These are phyloP conservation scores for Phalacrocorax pelagicus DNA, from an alignment of 2,113 vertebrate genomes.

Conservation along the genomic window DNA sequence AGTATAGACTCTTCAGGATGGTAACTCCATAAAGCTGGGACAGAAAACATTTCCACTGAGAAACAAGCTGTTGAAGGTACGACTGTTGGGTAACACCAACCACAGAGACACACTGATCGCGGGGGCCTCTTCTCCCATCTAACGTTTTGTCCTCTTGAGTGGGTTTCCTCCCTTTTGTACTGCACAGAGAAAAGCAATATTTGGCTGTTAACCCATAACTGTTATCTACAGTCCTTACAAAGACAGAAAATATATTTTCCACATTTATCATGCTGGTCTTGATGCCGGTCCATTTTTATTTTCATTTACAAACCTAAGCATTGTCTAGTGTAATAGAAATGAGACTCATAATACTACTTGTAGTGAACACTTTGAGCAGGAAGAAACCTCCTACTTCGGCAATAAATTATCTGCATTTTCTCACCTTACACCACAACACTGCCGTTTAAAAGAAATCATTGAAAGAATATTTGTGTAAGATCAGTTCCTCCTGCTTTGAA, in stretches of 20 bases:
- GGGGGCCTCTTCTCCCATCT: background rate
- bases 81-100: background rate
- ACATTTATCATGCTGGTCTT: background rate
- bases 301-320: background rate
- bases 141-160: background rate
- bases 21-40: fast-evolving
- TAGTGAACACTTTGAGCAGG: background rate
- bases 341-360: background rate
- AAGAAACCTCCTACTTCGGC: background rate
- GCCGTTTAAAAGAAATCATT: background rate
- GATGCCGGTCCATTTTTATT: background rate
- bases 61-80: background rate
- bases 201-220: background rate
- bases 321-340: background rate
- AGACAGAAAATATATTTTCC: background rate
- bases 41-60: background rate
- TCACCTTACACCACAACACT: background rate
- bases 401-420: background rate
- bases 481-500: conserved; percentile 22
- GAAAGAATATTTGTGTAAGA: background rate
- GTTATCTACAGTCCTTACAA: background rate
- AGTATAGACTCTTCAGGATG: background rate
- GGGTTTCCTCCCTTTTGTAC: background rate
- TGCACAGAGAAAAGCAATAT: background rate
- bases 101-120: background rate